Evolutionary conservation across 2,888 invertebrate species (phyloP), one percentile per base, ranked within the genome.

Genomic region (Drosophila parthenogenetica): DNA sequence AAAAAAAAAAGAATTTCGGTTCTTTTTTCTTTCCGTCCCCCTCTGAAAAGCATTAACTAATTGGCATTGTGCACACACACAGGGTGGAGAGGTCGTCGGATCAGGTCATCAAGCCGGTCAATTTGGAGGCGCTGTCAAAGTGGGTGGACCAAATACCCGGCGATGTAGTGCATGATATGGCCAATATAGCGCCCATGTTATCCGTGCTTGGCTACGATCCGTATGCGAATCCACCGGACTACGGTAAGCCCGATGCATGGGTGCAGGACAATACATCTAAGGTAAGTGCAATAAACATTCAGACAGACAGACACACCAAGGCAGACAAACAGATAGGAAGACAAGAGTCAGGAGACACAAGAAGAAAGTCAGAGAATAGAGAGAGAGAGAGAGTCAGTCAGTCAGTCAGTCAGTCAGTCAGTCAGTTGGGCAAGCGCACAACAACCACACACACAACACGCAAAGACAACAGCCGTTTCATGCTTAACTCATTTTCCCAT

Each of bases 91-190:
- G 98, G 71, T 98, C 98, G 50, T 98, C 98, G 73, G 99, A 99
- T 94, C 99, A 99, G 94, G 98, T 99, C 87, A 98, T 99, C 92
- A 98, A 99, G 90, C 98, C 99, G 13, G 97, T 99, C 69, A 99
- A 99, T 93, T 94, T 97, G 90, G 99, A 99, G 93, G 99, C 99
- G 50, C 94, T 99, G 75, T 95, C 95, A 88, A 97, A 97, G 93
- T 98, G 97, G 98, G 97, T 97, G 79, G 97, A 97, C 64, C 94
- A 96, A 91, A 94, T 98, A 90, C 97, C 98, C 89, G 95, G 95
- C 22, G 98, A 99, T 93, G 98, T 99, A 69, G 95, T 98, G 73
- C 94, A 94, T 72, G 98, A 98, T 92, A 98, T 98, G 97, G 96
- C 96, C 14, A 95, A 96, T 86, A 95, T 98, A 87, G 98, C 98